phyloP scores from a whole-genome alignment of 35 echinoderm and acorn worm species.

The Hemicentrotus pulcherrimus region DNA sequence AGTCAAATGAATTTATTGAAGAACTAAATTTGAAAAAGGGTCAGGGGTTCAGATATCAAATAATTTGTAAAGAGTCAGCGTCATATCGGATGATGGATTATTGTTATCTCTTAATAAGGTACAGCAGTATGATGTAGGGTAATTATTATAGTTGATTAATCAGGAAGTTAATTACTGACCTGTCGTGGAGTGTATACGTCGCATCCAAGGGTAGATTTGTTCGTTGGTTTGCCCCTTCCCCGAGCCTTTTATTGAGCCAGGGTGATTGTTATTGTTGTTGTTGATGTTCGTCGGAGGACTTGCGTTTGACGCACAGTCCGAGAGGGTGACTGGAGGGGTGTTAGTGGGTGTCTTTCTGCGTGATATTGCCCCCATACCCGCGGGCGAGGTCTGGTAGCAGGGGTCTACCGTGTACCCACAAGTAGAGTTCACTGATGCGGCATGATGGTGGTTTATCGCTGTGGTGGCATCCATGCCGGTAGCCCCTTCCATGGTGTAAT shows the following conservation, averaged over 20 bases:
- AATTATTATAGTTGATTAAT: conserved; percentile 18
- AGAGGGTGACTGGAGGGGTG: conserved; percentile 34
- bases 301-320: conserved; percentile 42
- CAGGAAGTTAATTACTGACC: conserved; percentile 25
- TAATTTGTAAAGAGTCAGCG: conserved; percentile 18
- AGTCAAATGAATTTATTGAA: not conserved
- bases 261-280: conserved; percentile 49
- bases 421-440: conserved; percentile 2
- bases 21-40: not conserved
- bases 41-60: conserved; percentile 20
- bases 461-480: conserved; percentile 42
- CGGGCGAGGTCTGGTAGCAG: conserved; percentile 41
- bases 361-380: conserved; percentile 16
- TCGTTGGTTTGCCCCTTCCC: conserved; percentile 45
- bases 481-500: conserved; percentile 51
- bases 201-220: conserved; percentile 48
- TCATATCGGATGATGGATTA: conserved; percentile 2
- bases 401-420: conserved; percentile 32
- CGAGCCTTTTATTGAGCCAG: conserved; percentile 45
- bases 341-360: conserved; percentile 46
- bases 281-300: conserved; percentile 42
- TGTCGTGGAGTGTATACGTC: conserved; percentile 29
- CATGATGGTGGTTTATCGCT: conserved; percentile 44
- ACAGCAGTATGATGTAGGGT: not conserved
- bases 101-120: not conserved